Percentiles rank a stretch among this genome's conserved stretches.
These are phyloP conservation scores for Lepus europaeus DNA, from an alignment of 2,113 vertebrate genomes.

Conservation along the genomic window DNA sequence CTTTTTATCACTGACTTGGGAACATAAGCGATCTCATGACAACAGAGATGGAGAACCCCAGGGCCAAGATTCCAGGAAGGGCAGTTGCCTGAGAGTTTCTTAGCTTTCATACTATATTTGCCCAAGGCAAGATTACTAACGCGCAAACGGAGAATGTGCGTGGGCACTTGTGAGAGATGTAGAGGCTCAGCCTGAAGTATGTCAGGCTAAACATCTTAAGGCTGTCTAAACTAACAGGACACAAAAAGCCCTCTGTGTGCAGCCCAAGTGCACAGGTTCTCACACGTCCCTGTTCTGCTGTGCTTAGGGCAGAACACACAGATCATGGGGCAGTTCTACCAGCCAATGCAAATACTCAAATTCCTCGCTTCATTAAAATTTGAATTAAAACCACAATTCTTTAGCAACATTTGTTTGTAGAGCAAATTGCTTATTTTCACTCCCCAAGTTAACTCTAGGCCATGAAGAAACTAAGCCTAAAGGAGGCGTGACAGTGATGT, in stretches of 20 bases:
- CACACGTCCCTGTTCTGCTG: neutral
- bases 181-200: neutral
- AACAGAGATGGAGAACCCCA: neutral
- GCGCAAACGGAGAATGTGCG: neutral
- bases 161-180: neutral
- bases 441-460: neutral
- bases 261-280: neutral
- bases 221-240: neutral
- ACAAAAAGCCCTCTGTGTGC: neutral
- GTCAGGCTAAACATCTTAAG: neutral
- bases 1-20: neutral
- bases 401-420: neutral
- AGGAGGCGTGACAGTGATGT: neutral
- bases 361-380: neutral
- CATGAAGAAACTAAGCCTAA: neutral
- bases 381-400: neutral
- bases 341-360: neutral
- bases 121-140: constrained; percentile 30
- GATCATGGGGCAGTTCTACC: neutral
- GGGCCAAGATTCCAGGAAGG: neutral
- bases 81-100: neutral
- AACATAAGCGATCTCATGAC: neutral
- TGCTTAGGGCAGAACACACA: neutral
- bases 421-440: neutral
- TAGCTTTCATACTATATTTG: neutral